Conservation (phyloP, 64 coral and sea anemone species). For the Pocillopora damicornis region DNA sequence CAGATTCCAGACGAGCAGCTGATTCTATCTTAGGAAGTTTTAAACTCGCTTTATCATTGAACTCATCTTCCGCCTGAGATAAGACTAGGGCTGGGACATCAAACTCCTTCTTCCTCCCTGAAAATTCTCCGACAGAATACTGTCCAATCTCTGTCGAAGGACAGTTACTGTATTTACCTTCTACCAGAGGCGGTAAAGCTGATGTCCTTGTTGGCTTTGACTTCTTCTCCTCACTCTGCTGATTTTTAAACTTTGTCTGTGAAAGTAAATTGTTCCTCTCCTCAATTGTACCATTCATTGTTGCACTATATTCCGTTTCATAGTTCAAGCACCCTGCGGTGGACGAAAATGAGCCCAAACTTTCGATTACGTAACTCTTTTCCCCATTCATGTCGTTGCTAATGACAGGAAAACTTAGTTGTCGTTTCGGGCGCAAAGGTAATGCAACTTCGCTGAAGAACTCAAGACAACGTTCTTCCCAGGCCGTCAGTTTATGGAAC, state of each 20-base stretch:
- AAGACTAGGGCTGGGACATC: slow-evolving; percentile 14
- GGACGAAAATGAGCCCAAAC: background rate
- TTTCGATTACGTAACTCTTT: background rate
- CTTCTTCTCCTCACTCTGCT: background rate
- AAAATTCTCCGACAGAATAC: background rate
- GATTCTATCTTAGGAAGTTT: slow-evolving; percentile 15
- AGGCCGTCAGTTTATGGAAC: background rate
- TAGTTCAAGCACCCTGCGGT: background rate
- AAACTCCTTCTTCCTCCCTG: background rate
- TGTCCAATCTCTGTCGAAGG: background rate
- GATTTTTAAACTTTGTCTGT: background rate
- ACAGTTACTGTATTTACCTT: background rate
- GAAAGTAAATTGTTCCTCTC: background rate
- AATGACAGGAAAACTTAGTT: background rate
- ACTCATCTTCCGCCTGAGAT: background rate
- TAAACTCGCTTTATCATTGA: background rate
- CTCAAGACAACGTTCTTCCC: background rate
- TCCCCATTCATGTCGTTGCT: background rate
- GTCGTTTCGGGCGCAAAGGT: background rate
- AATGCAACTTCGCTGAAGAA: background rate
- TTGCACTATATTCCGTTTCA: background rate
- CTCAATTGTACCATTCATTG: background rate
- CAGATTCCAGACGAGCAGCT: background rate
- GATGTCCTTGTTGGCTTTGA: background rate
- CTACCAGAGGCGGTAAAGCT: background rate